Base-by-base conservation (phyloP, 2,797 vertebrate species). In the Euphonia xanthogaster region DNA sequence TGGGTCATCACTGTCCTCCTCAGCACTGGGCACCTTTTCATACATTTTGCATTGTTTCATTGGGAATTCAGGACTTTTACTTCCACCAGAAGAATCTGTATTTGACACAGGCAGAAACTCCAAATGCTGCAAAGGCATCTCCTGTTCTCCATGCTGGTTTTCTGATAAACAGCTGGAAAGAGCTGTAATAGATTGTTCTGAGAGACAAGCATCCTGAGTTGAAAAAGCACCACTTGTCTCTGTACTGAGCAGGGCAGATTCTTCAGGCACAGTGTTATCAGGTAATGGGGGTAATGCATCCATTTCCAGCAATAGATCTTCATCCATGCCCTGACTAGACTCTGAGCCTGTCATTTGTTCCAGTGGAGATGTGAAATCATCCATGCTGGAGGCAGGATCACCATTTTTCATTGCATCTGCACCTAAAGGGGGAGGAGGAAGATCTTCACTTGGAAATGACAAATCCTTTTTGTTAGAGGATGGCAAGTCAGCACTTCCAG, bases 401-500 rank as follows among this genome's bases (percentile, higher is more conserved):
- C 95, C 88, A 48, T 91, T 96, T 66, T 97, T 97, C 90, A 96
- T 86, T 28, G 86, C 97, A 61, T 83, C 92, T 31, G 63, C 47
- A 60, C 97, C 97, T 75, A 96, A 96, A 21, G 82, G 96, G 23
- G 95, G 92, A 68, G 97, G 92, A 75, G 88, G 94, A 58, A 76
- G 82, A 55, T 92, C 95, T 48, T 95, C 95, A 22, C 75, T 92
- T 57, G 66, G 94, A 67, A 90, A 82, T 53, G 40, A 82, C 58
- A 81, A n/a, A 39, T 95, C 96, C 74, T 92, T 93, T 91, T 71
- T 94, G 31, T 74, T 86, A 48, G 96, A 96, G 6, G 96, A 95
- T 6, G 88, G 94, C 70, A 98, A 96, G 77, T 98, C 97, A 28
- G 97, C 95, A 81, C 98, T 98, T 96, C 98, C 88, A 10, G 96